Evolutionary conservation across 2,113 vertebrate species (phyloP).

Genomic region (Myotis davidii): DNA sequence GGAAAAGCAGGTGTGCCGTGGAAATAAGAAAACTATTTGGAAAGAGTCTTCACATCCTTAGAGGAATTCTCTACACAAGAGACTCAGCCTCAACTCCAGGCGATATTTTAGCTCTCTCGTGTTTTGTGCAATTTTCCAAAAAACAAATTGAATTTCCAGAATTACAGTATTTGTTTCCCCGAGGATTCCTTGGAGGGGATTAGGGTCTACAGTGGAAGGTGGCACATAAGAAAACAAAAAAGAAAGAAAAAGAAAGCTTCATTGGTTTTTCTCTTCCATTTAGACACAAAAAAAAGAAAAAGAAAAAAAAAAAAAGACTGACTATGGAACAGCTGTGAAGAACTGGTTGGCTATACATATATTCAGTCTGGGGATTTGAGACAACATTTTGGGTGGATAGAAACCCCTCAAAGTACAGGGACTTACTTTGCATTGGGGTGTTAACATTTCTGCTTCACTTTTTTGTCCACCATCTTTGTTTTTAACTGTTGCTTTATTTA

Average conservation of each 20-base stretch:
- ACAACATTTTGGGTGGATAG: not conserved
- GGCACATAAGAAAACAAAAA: not conserved
- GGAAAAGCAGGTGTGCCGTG: constrained; percentile 73
- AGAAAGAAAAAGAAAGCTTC: not conserved
- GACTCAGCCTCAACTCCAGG: constrained; percentile 31
- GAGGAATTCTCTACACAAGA: constrained; percentile 42
- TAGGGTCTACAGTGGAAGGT: not conserved
- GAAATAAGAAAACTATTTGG: constrained; percentile 70
- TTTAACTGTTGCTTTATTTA: not conserved
- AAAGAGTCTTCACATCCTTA: constrained; percentile 39
- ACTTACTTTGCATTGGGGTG: not conserved
- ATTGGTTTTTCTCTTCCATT: not conserved
- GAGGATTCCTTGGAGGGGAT: not conserved
- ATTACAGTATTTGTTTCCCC: not conserved
- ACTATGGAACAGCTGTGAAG: not conserved
- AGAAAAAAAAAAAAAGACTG: no score
- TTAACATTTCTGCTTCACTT: not conserved
- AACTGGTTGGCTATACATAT: not conserved
- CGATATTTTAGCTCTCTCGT: not conserved
- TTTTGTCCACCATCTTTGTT: not conserved
- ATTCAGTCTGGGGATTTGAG: not conserved
- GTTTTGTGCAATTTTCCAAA: constrained; percentile 24
- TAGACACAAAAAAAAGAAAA: constrained; percentile 2
- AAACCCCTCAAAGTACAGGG: not conserved
- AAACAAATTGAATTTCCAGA: constrained; percentile 66